phyloP scores from a whole-genome alignment of 2,888 invertebrate species.

The Saturnia pavonia region DNA sequence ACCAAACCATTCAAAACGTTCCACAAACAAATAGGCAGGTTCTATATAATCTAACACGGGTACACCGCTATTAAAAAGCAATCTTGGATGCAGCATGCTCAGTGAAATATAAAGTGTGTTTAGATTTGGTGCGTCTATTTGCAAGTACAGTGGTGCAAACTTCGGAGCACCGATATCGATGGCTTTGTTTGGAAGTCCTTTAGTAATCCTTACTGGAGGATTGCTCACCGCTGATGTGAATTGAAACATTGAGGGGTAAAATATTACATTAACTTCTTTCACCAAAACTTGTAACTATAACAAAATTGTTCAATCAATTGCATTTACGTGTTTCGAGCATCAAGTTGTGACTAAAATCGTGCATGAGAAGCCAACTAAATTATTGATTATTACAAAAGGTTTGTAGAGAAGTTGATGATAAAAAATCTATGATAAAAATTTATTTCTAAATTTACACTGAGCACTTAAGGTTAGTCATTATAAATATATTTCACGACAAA shows the following conservation, averaged over 20 bases:
- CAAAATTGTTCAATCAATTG: neutral
- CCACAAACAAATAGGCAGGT: constrained; percentile 60
- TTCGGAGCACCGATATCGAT: constrained; percentile 59
- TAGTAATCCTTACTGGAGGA: constrained; percentile 50
- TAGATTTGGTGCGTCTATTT: constrained; percentile 62
- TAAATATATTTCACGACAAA: too few species aligned
- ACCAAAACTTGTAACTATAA: constrained; percentile 49
- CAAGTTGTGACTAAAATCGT: neutral
- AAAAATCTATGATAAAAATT: too few species aligned
- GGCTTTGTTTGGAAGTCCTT: constrained; percentile 37
- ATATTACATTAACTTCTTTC: constrained; percentile 40
- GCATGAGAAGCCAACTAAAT: neutral
- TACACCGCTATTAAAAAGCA: constrained; percentile 55
- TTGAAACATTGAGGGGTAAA: constrained; percentile 60
- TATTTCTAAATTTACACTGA: too few species aligned
- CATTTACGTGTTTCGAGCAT: neutral
- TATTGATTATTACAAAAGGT: neutral
- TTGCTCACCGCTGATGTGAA: constrained; percentile 55
- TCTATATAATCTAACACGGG: constrained; percentile 55
- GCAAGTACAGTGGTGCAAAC: constrained; percentile 61
- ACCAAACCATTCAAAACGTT: constrained; percentile 66
- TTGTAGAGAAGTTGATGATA: neutral
- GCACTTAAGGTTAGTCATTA: too few species aligned
- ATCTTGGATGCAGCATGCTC: constrained; percentile 56
- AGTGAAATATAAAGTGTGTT: constrained; percentile 55